Evolutionary conservation across 2,888 invertebrate genomes (phyloP), one percentile per base, ranked within the genome.

Genomic region (Pyrrhia umbra): DNA sequence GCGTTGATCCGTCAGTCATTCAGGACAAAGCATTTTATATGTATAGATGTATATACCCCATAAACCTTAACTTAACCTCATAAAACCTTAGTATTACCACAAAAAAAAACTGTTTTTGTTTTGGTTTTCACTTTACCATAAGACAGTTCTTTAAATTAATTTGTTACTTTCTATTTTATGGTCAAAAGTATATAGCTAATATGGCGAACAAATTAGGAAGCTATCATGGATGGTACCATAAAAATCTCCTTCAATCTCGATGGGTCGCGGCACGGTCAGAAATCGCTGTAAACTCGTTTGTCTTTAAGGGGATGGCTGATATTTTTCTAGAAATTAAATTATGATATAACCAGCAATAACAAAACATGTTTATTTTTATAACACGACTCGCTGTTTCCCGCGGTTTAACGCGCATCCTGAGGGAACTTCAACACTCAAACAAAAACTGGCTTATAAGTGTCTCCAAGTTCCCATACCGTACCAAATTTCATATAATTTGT

Each of bases 171-270:
- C 18, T 34, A 42, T 16, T 42, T 66, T 30, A 65, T 25, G 30
- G 9, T 8, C 37, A 42, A 6, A 25, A 34, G 6, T n/a, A 18
- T 20, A 20, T 18, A 15, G 45, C n/a, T 21, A 40, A 13, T 42
- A 49, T 27, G 21, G 9, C 3, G 8, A 37, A 10, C 16, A 16
- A 42, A 40, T 50, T 69, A 69, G 45, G 69, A 75, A 59, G 27
- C 6, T 2, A 49, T 16, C 20, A 13, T n/a, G 8, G 27, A 74
- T 50, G 1, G 18, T 34, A 20, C 51, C 75, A 68, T 68, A 68
- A 74, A 74, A 68, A 43, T 58, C 9, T 39, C 6, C 68, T 42
- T 52, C 75, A 58, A 58, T 74, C 47, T 43, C 23, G n/a, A 9
- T 23, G 3, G n/a, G 30, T 47, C 2, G 37, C 1, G 47, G 47